phyloP scores from a whole-genome alignment of 2,888 invertebrate genomes.

The Coleophora deauratella region DNA sequence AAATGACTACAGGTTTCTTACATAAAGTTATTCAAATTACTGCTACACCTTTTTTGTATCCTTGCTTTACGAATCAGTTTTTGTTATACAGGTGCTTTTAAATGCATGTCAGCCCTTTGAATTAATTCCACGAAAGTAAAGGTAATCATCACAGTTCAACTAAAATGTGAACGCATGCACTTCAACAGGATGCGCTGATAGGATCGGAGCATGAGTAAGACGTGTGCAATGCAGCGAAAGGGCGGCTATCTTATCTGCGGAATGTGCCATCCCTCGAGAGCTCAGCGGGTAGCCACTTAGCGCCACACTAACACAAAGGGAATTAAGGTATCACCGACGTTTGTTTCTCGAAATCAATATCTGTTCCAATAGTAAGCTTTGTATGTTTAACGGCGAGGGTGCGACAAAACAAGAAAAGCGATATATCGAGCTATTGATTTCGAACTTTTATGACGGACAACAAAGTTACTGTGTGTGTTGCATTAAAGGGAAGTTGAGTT shows the following conservation, averaged over 20 bases:
- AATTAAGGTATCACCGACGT: conserved; percentile 27
- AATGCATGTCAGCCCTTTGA: too few relatives aligned
- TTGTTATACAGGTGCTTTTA: too few relatives aligned
- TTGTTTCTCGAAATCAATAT: conserved; percentile 58
- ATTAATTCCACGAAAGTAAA: not conserved
- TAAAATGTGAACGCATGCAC: not conserved
- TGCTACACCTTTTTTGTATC: too few relatives aligned
- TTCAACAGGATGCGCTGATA: conserved; percentile 4
- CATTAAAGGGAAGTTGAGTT: too few relatives aligned
- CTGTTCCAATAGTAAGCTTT: conserved; percentile 45
- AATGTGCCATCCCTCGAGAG: conserved; percentile 57
- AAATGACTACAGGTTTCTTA: too few relatives aligned
- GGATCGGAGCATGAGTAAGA: conserved; percentile 37
- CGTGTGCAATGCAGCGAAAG: conserved; percentile 48
- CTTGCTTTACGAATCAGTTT: too few relatives aligned
- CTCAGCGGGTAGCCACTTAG: conserved; percentile 56
- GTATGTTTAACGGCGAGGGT: conserved; percentile 46
- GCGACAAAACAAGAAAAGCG: conserved; percentile 14
- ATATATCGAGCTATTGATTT: conserved; percentile 44
- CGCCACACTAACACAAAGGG: conserved; percentile 45
- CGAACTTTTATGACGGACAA: conserved; percentile 2
- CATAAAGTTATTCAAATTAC: too few relatives aligned
- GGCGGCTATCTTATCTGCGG: conserved; percentile 56
- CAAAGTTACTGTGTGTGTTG: too few relatives aligned
- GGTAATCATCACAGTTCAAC: not conserved